Base-by-base conservation (phyloP, 2,113 vertebrate genomes). In the Pterophyllum scalare region DNA sequence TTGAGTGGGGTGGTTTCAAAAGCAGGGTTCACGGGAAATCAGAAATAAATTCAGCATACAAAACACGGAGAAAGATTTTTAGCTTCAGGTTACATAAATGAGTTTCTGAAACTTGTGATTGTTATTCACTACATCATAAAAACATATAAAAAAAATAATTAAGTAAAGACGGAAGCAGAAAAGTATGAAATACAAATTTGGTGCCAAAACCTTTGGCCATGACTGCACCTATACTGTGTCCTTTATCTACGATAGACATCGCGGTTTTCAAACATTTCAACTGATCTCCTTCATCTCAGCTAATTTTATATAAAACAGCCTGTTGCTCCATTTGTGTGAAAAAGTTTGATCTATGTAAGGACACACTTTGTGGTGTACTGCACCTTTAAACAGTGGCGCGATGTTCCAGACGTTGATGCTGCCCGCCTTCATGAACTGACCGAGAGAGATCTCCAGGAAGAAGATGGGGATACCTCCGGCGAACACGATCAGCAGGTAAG, bases 401-500 rank as follows among this genome's bases (percentile, higher is more conserved):
- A 97, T 97, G 94, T 97, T 97, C 96, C 96, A 97, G 7, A 96
- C 96, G 3, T 95, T 96, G 94, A 97, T 97, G 92, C 96, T 96
- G 59, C 96, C 96, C 2, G 96, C 96, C 82, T 97, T 97, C 96
- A 97, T 97, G 89, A 97, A 97, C 94, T 97, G 96, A 14, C 96
- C 96, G 12, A 97, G 87, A 4, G 96, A 91, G 81, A 97, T 97
- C 89, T 97, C 96, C 93, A 97, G 93, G 95, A 97, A 97, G 93
- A 97, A 97, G 85, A 97, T 96, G 9, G 96, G 96, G 83, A 97
- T 96, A 38, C 96, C 96, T 38, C 96, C 96, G 6, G 96, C 76
- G 1, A 97, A 91, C 19, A 96, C 93, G 22, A 97, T 94, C 59
- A 97, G 89, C 87, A 96, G 79, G 88, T 97, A 97, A 0, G 96